A percentile compares a stretch with the other conserved stretches of the same genome.
phyloP scores from a whole-genome alignment of 2,113 vertebrate species.

The Lipotes vexillifer region DNA sequence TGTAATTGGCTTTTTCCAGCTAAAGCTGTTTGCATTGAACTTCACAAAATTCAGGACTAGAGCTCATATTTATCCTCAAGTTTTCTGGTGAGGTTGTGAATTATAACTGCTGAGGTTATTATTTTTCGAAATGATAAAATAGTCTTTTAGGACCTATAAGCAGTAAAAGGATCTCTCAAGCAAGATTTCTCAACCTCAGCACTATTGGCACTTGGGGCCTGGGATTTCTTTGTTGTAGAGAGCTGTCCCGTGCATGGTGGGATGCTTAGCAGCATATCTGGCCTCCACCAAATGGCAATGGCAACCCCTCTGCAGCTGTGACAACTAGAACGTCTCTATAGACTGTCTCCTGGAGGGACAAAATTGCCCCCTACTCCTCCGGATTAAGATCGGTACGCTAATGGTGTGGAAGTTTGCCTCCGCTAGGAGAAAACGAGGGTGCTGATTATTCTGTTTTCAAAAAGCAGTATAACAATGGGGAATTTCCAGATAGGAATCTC shows the following conservation, averaged over 20 bases:
- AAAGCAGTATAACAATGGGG: fast-evolving
- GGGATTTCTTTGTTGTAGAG: fast-evolving
- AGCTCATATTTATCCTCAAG: background rate
- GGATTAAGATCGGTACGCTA: fast-evolving
- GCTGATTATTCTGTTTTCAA: fast-evolving
- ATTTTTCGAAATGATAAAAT: background rate
- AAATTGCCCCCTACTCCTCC: background rate
- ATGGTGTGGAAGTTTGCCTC: fast-evolving
- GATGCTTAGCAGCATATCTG: too few species aligned
- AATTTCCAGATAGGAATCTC: fast-evolving
- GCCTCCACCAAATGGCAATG: background rate
- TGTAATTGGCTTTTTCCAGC: background rate
- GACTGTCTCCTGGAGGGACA: fast-evolving
- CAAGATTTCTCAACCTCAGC: background rate
- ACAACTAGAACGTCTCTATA: background rate
- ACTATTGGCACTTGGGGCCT: fast-evolving
- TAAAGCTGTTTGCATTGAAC: background rate
- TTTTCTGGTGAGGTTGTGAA: background rate
- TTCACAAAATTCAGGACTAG: background rate
- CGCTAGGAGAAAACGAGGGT: fast-evolving
- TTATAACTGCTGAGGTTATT: background rate
- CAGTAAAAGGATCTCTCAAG: background rate
- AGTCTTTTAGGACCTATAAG: background rate
- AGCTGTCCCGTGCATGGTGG: fast-evolving
- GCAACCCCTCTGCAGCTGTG: background rate